Percentiles rank a stretch among this genome's conserved stretches.
phyloP scores from a whole-genome alignment of 2,113 vertebrate species.

The Zingel zingel region DNA sequence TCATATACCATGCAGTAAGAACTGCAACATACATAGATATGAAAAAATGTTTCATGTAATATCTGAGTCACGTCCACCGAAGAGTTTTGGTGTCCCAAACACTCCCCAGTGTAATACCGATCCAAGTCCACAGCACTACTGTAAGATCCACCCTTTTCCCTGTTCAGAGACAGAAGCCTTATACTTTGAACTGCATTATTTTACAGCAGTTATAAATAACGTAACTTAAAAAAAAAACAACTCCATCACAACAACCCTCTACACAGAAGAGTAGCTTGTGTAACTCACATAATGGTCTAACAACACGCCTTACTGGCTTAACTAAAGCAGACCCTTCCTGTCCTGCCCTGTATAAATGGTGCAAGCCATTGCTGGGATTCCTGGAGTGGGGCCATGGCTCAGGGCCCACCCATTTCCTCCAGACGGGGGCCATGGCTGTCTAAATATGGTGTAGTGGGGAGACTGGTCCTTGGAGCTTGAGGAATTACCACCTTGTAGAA shows the following conservation, averaged over 20 bases:
- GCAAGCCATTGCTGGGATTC: slow-evolving; percentile 69
- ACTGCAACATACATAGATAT: neutral
- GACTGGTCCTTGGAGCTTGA: slow-evolving; percentile 24
- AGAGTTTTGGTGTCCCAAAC: neutral
- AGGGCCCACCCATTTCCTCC: slow-evolving; percentile 75
- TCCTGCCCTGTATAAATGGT: slow-evolving; percentile 51
- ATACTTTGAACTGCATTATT: neutral
- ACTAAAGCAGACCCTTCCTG: slow-evolving; percentile 41
- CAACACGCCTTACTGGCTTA: slow-evolving; percentile 20
- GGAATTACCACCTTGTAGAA: slow-evolving; percentile 42
- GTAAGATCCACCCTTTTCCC: neutral
- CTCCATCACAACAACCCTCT: neutral
- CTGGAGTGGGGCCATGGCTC: slow-evolving; percentile 57
- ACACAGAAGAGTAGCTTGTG: neutral
- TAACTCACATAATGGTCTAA: slow-evolving; percentile 10
- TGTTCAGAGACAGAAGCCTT: neutral
- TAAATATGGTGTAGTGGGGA: slow-evolving; percentile 64
- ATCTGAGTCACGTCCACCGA: neutral
- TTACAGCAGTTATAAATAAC: slow-evolving; percentile 1
- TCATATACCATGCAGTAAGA: neutral
- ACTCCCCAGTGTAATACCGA: neutral
- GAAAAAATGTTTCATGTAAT: neutral
- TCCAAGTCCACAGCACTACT: neutral
- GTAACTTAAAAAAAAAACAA: neutral
- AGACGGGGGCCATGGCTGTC: slow-evolving; percentile 46